phyloP scores from a whole-genome alignment of 1,140 invertebrate species.

The Ephestia elutella region DNA sequence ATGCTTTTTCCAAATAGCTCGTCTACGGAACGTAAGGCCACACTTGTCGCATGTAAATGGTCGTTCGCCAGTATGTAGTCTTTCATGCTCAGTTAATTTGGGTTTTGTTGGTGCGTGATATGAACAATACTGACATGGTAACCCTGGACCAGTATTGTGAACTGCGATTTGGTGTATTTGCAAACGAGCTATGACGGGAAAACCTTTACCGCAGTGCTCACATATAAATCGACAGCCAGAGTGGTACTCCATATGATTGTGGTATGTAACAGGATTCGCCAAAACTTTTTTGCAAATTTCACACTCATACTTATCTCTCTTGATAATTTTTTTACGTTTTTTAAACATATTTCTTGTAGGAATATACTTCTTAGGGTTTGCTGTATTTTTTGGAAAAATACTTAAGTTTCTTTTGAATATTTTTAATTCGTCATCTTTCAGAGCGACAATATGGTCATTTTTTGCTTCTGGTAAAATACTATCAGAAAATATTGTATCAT shows the following conservation, averaged over 20 bases:
- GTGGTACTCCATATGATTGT: conserved; percentile 58
- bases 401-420: neutral
- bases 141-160: conserved; percentile 43
- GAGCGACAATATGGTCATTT: neutral
- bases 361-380: too few relatives aligned
- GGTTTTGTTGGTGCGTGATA: conserved; percentile 50
- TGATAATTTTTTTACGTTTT: conserved; percentile 14
- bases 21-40: conserved; percentile 53
- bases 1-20: conserved; percentile 56
- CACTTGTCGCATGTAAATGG: conserved; percentile 62
- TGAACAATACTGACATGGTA: conserved; percentile 47
- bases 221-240: conserved; percentile 50
- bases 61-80: conserved; percentile 55
- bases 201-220: conserved; percentile 57
- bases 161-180: conserved; percentile 39
- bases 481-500: neutral
- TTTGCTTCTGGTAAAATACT: neutral
- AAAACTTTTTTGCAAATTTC: conserved; percentile 45
- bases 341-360: neutral
- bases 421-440: neutral
- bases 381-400: neutral
- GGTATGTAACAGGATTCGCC: conserved; percentile 44
- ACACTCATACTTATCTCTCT: conserved; percentile 21
- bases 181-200: conserved; percentile 33
- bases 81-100: conserved; percentile 50